These are phyloP conservation scores for Chymomyza caudatula DNA, from an alignment of 2,888 invertebrate genomes.

Conservation along the genomic window DNA sequence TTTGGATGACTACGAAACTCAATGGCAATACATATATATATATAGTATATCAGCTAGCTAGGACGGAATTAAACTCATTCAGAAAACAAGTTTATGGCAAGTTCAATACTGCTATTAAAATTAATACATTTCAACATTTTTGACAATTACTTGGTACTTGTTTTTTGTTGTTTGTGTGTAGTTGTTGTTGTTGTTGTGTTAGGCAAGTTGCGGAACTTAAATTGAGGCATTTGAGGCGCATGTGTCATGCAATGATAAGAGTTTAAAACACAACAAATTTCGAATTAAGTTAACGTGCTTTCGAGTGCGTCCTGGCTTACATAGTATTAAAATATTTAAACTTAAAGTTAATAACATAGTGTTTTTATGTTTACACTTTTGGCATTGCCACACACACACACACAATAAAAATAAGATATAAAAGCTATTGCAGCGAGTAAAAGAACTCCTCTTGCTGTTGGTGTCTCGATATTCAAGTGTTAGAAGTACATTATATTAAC, in stretches of 20 bases:
- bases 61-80: conserved; percentile 50
- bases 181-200: conserved; percentile 32
- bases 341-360: conserved; percentile 44
- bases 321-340: conserved; percentile 27
- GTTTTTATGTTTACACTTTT: conserved; percentile 4
- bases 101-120: conserved; percentile 55
- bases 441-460: conserved; percentile 73
- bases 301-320: conserved; percentile 23
- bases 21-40: conserved; percentile 45
- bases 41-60: conserved; percentile 23
- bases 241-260: conserved; percentile 53
- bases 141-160: conserved; percentile 36
- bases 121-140: conserved; percentile 19
- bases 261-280: neutral
- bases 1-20: conserved; percentile 21
- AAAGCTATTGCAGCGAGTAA: conserved; percentile 71
- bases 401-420: conserved; percentile 6
- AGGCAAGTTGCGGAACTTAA: conserved; percentile 57
- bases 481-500: neutral
- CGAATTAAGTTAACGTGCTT: conserved; percentile 16
- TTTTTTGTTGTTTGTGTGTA: neutral
- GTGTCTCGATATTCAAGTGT: no score
- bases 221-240: conserved; percentile 44
- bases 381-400: conserved; percentile 26
- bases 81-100: conserved; percentile 55